phyloP scores from a whole-genome alignment of 2,797 vertebrate genomes.

The Alosa sapidissima region DNA sequence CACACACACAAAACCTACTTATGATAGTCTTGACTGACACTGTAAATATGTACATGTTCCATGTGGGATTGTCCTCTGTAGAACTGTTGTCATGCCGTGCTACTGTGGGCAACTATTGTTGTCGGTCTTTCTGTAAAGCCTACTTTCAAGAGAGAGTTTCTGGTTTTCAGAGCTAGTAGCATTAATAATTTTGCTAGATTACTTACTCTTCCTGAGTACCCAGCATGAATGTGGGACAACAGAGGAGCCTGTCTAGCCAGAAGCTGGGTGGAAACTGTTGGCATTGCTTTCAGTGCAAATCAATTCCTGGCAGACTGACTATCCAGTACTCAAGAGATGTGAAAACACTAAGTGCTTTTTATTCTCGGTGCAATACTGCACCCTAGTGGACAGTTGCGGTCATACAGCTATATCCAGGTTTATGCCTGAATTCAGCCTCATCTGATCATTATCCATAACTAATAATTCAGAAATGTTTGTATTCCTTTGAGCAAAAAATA shows the following conservation, averaged over 20 bases:
- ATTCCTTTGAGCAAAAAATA: neutral
- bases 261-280: neutral
- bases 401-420: neutral
- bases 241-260: neutral
- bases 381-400: constrained; percentile 50
- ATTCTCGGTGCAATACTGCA: constrained; percentile 47
- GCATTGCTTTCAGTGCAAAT: neutral
- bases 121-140: neutral
- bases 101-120: neutral
- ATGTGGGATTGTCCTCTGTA: neutral
- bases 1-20: neutral
- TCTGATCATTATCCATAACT: neutral
- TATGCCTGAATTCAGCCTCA: neutral
- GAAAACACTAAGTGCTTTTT: neutral
- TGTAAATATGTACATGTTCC: neutral
- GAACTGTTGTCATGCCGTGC: neutral
- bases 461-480: neutral
- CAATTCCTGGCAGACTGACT: neutral
- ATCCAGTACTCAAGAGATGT: neutral
- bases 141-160: neutral
- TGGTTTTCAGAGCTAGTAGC: neutral
- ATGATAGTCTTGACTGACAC: neutral
- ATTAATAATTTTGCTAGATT: neutral
- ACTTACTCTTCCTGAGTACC: neutral
- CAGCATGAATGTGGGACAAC: neutral